These are phyloP conservation scores for Fukomys damarensis DNA, from an alignment of 2,113 vertebrate genomes.

Conservation along the genomic window DNA sequence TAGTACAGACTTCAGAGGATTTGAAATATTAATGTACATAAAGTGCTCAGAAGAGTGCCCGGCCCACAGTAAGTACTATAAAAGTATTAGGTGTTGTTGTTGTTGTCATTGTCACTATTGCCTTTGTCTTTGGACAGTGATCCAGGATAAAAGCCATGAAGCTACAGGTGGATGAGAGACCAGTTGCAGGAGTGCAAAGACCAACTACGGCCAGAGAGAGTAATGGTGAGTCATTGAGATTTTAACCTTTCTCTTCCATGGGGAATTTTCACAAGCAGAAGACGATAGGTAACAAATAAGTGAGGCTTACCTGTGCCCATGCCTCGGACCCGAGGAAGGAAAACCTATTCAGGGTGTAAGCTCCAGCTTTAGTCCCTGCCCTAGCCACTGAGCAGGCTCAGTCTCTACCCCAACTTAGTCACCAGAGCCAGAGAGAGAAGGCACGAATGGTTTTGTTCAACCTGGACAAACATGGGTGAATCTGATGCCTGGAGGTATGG, in stretches of 20 bases:
- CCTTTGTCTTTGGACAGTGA: background rate
- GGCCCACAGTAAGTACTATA: background rate
- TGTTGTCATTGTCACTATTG: background rate
- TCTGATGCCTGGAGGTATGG: background rate
- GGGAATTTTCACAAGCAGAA: background rate
- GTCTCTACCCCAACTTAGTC: background rate
- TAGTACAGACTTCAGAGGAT: background rate
- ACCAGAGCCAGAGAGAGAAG: background rate
- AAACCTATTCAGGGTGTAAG: background rate
- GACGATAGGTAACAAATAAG: background rate
- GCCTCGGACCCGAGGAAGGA: fast-evolving
- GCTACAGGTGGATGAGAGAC: background rate
- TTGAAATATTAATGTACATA: background rate
- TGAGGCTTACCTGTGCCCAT: background rate
- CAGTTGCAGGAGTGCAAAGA: background rate
- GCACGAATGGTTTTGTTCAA: background rate
- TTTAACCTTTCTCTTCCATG: background rate
- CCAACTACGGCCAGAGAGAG: background rate
- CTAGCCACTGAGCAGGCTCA: background rate
- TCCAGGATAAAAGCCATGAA: background rate
- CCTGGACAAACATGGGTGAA: background rate
- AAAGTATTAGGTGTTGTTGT: background rate
- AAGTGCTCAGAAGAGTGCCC: background rate
- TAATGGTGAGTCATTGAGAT: background rate
- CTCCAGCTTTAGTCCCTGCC: background rate